Conservation (phyloP, 1,140 invertebrate genomes). For the Anthonomus grandis region DNA sequence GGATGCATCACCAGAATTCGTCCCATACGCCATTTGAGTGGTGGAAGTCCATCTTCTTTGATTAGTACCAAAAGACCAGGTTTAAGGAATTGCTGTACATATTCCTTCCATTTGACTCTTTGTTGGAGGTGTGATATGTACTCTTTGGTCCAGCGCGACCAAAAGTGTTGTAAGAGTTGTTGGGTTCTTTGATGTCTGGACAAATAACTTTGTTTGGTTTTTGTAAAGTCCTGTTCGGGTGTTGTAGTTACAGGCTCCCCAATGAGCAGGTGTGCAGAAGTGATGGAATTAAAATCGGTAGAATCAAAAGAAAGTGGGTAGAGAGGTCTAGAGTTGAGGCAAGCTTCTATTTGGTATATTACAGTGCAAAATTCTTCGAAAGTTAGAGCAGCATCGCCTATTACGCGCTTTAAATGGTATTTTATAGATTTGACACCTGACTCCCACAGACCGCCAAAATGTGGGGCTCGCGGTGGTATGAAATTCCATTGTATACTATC, state of each 20-base stretch:
- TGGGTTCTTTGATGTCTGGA: conserved; percentile 8
- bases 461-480: conserved; percentile 38
- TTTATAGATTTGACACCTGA: conserved; percentile 47
- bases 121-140: conserved; percentile 12
- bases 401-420: conserved; percentile 40
- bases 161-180: conserved; percentile 17
- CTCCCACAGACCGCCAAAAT: conserved; percentile 51
- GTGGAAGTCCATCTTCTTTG: too few relatives aligned
- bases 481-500: conserved; percentile 17
- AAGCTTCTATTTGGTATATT: conserved; percentile 27
- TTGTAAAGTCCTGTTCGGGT: conserved; percentile 3
- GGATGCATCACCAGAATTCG: too few relatives aligned
- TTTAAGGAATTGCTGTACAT: too few relatives aligned
- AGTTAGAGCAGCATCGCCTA: conserved; percentile 19
- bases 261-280: conserved; percentile 31
- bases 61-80: too few relatives aligned
- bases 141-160: conserved; percentile 15
- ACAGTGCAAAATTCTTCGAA: conserved; percentile 31
- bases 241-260: conserved; percentile 19
- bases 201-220: conserved; percentile 5
- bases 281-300: conserved; percentile 24
- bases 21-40: too few relatives aligned
- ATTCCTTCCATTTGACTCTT: too few relatives aligned
- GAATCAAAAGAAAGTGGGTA: conserved; percentile 28
- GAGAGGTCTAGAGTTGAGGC: conserved; percentile 34